These are phyloP conservation scores for Metaphire vulgaris DNA, from an alignment of 1,140 invertebrate species.

Conservation along the genomic window DNA sequence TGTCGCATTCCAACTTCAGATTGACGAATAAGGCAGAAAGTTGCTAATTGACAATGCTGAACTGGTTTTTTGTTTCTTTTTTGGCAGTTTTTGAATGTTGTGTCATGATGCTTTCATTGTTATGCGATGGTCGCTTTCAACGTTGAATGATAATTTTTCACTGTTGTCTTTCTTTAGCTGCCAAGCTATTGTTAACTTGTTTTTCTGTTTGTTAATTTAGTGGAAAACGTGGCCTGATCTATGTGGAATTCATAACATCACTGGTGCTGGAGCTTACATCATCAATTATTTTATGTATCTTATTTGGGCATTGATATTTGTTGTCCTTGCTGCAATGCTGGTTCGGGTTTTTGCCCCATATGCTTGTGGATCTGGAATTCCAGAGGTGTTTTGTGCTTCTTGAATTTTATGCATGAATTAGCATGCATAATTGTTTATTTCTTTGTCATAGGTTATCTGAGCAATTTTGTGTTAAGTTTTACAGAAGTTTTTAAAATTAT, in stretches of 20 bases:
- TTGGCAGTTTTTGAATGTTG: no score
- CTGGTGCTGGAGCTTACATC: slow-evolving; percentile 78
- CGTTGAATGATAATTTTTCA: not conserved
- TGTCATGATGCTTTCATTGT: not conserved
- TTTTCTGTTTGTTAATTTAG: slow-evolving; percentile 55
- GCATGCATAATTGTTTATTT: no score
- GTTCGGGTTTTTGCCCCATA: slow-evolving; percentile 99
- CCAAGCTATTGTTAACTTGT: not conserved
- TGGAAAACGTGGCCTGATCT: slow-evolving; percentile 93
- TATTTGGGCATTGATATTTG: slow-evolving; percentile 86
- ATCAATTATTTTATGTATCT: slow-evolving; percentile 92
- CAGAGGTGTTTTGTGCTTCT: slow-evolving; percentile 64
- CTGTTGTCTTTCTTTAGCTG: not conserved
- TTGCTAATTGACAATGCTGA: no score
- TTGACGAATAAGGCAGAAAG: not conserved
- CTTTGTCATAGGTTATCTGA: no score
- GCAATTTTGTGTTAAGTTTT: not conserved
- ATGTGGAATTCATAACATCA: slow-evolving; percentile 65
- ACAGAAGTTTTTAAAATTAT: not conserved
- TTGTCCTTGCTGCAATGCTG: slow-evolving; percentile 81
- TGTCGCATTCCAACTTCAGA: not conserved
- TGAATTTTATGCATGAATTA: not conserved
- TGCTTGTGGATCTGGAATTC: slow-evolving; percentile 97
- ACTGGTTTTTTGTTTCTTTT: no score
- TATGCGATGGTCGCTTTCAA: not conserved